Base-by-base conservation (phyloP, 2,113 vertebrate genomes). In the Ochotona curzoniae region DNA sequence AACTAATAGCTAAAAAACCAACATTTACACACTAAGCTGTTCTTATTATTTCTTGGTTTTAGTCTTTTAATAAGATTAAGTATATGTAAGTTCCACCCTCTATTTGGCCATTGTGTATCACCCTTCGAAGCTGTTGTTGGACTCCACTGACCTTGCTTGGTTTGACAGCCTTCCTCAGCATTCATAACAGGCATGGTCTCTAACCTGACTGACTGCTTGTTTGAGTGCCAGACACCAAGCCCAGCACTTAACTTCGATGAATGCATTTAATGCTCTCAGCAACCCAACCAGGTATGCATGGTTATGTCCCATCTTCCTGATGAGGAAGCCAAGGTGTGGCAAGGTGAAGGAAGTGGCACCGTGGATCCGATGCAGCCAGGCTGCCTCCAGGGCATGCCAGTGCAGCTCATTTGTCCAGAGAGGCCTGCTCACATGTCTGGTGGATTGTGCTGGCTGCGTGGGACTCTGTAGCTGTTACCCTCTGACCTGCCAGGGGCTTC, bases 401-500 rank as follows among this genome's bases (percentile, higher is more conserved):
- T 20, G 32, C 88, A 47, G 54, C 54, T 49, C 71, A 66, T 93
- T 83, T 76, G 66, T 66, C 87, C 63, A 60, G 69, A 81, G 93
- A 60, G 71, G 63, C 87, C 38, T 51, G 47, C 89, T 69, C 81
- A 30, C 57, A 28, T 81, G 83, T 90, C 83, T 73, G 26, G 20
- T 38, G 67, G 44, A 1, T 15, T 2, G 3, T 15, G 25, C 57
- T 44, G 78, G 11, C 82, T 64, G 66, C 85, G 28, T 5, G 5
- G n/a, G 81, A 51, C 92, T 87, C 38, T 21, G 51, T 54, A 32
- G 61, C 47, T n/a, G 0, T 57, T 44, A n/a, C 90, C 79, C 70
- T 73, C 32, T 5, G 38, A 35, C 80, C 44, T 38, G 80, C 89
- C 87, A 87, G 83, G 94, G 81, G 87, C 84, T 90, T 73, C 25